Base-by-base conservation (phyloP, 2,888 invertebrate species). In the Sialis lutaria region DNA sequence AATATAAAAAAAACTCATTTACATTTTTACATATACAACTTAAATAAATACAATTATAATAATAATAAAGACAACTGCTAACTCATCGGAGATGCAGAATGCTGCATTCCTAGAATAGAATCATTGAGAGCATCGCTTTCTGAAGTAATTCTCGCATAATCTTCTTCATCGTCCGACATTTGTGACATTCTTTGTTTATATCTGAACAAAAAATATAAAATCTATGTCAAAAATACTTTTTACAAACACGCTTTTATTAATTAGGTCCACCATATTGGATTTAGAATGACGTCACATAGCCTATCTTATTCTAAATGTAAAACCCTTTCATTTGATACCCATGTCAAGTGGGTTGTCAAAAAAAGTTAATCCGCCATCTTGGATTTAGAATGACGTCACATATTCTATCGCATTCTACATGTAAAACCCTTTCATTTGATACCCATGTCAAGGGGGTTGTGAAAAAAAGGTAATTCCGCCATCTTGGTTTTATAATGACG, bases 171-270 rank as follows among this genome's bases (percentile, higher is more conserved):
- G 51, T 83, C 80, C 46, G 87, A 61, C 56, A 82, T 68, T 53
- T 86, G 86, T 56, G 79, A 75, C 76, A 88, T 78, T 50, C 82
- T 71, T 52, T 81, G 73, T 62, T 89, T 90, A 59, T 89, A 89
- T 50, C 87, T 87, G 55, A 63, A 74, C 65, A 67, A 54, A 37
- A n/a, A n/a, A n/a, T n/a, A n/a, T n/a, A n/a, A 31, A 41, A 44
- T 22, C 9, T 39, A 12, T 39, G n/a, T 39, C n/a, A n/a, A n/a
- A n/a, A n/a, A n/a, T n/a, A n/a, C n/a, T n/a, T n/a, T n/a, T n/a
- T 31, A 42, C 30, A 13, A 8, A 31, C 7, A 42, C 4, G 5
- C 30, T 5, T n/a, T 42, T 42, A 2, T 22, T 22, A 40, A 2
- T 9, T n/a, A 40, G 7, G 6, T 40, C 12, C 40, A 5, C 5